A percentile compares a stretch with the other conserved stretches of the same genome.
Conservation (phyloP, 2,888 invertebrate genomes). For the Acronicta alni region DNA sequence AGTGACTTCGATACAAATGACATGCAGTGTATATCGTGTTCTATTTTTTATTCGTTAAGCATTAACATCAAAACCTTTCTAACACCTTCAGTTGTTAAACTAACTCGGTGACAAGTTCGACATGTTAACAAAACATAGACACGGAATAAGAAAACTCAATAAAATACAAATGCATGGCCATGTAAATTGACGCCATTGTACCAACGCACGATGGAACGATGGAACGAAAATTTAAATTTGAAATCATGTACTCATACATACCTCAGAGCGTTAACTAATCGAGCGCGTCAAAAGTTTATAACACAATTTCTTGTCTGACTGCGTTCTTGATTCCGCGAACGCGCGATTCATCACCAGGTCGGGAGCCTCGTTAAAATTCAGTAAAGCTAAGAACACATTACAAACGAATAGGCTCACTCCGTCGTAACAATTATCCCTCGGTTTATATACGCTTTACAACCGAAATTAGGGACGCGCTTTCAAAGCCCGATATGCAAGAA, state of each 20-base stretch:
- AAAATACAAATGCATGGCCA: conserved; percentile 26
- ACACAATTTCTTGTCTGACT: conserved; percentile 57
- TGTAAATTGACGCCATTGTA: conserved; percentile 32
- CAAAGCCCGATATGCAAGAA: conserved; percentile 34
- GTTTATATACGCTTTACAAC: conserved; percentile 70
- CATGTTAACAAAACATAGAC: conserved; percentile 26
- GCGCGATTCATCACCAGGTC: conserved; percentile 34
- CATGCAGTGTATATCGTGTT: background rate
- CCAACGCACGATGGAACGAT: conserved; percentile 8
- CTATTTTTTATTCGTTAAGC: background rate
- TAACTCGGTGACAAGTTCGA: conserved; percentile 15
- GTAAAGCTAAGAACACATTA: conserved; percentile 73
- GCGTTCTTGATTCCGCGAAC: conserved; percentile 52
- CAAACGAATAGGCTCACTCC: conserved; percentile 65
- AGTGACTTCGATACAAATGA: background rate
- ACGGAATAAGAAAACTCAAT: conserved; percentile 14
- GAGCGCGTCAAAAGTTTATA: conserved; percentile 61
- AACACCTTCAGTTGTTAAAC: conserved; percentile 17
- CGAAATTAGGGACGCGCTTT: conserved; percentile 61
- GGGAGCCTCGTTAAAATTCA: conserved; percentile 69
- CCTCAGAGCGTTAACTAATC: conserved; percentile 47
- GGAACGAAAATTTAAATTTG: conserved; percentile 40
- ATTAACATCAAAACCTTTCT: conserved; percentile 4
- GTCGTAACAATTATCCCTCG: conserved; percentile 70
- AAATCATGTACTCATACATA: conserved; percentile 39